These are phyloP conservation scores for Meliscaeva auricollis DNA, from an alignment of 2,888 invertebrate species.

Conservation along the genomic window DNA sequence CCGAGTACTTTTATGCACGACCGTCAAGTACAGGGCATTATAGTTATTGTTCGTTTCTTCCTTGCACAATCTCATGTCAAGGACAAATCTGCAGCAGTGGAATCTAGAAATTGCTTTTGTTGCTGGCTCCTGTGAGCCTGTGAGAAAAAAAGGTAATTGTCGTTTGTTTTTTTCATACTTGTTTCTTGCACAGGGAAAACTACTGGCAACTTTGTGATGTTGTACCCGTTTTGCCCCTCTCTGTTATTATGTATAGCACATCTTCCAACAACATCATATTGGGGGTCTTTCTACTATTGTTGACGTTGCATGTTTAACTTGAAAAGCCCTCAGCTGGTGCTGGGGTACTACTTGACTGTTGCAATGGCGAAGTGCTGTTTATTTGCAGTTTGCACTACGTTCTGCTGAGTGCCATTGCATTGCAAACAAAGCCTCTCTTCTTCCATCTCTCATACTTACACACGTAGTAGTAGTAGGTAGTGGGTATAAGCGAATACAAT, in stretches of 20 bases:
- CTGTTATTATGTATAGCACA: not conserved
- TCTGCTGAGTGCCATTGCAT: conserved; percentile 52
- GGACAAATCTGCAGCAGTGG: conserved; percentile 32
- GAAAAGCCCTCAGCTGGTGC: conserved; percentile 60
- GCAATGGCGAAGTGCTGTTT: conserved; percentile 67
- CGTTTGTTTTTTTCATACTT: conserved; percentile 33
- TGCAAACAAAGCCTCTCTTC: conserved; percentile 42
- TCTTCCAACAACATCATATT: conserved; percentile 11
- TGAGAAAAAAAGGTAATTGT: conserved; percentile 22
- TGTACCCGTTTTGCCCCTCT: not conserved
- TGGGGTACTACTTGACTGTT: conserved; percentile 64
- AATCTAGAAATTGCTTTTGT: not conserved
- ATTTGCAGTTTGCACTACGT: conserved; percentile 65
- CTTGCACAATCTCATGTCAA: conserved; percentile 27
- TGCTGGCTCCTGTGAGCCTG: not conserved
- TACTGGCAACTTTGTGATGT: conserved; percentile 15
- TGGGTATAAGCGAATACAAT: not conserved
- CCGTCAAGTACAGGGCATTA: conserved; percentile 23
- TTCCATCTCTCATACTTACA: not conserved
- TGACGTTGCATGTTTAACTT: conserved; percentile 68
- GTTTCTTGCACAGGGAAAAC: conserved; percentile 23
- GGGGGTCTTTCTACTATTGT: conserved; percentile 42
- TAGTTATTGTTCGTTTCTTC: conserved; percentile 16
- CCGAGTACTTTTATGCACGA: not conserved
- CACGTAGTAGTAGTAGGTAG: not conserved